phyloP scores from a whole-genome alignment of 2,797 vertebrate genomes.

The Megalops cyprinoides region DNA sequence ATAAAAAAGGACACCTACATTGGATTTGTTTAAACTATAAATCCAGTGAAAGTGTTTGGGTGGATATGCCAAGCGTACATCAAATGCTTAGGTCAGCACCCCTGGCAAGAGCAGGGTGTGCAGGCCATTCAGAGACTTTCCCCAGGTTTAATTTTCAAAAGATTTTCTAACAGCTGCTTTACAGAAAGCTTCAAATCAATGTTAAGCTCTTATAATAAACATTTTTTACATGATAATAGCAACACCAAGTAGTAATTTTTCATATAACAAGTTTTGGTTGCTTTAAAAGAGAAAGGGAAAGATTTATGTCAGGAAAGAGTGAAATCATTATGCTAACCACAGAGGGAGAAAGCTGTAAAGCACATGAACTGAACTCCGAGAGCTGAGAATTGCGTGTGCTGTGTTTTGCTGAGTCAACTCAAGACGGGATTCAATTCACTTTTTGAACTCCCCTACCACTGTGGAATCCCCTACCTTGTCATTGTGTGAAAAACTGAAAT shows the following conservation, averaged over 20 bases:
- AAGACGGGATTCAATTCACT: not conserved
- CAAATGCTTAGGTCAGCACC: not conserved
- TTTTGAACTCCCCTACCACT: too few relatives aligned
- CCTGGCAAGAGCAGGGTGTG: not conserved
- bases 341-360: not conserved
- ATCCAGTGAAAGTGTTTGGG: slow-evolving; percentile 3
- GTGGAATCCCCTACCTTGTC: not conserved
- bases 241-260: not conserved
- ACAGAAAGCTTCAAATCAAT: not conserved
- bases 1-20: not conserved
- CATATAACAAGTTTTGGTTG: not conserved
- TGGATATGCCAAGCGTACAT: not conserved
- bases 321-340: not conserved
- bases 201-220: not conserved
- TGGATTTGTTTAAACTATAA: not conserved
- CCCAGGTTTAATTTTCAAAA: not conserved
- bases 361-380: not conserved
- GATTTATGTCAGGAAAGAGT: not conserved
- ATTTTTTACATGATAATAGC: not conserved
- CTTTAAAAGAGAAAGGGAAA: not conserved
- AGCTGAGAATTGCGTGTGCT: not conserved
- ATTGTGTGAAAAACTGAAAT: not conserved
- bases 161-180: not conserved
- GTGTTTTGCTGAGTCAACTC: slow-evolving; percentile 1
- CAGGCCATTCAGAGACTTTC: not conserved